Percentiles rank a stretch among this genome's conserved stretches.
These are phyloP conservation scores for Gopherus evgoodei DNA, from an alignment of 2,113 vertebrate species.

Conservation along the genomic window DNA sequence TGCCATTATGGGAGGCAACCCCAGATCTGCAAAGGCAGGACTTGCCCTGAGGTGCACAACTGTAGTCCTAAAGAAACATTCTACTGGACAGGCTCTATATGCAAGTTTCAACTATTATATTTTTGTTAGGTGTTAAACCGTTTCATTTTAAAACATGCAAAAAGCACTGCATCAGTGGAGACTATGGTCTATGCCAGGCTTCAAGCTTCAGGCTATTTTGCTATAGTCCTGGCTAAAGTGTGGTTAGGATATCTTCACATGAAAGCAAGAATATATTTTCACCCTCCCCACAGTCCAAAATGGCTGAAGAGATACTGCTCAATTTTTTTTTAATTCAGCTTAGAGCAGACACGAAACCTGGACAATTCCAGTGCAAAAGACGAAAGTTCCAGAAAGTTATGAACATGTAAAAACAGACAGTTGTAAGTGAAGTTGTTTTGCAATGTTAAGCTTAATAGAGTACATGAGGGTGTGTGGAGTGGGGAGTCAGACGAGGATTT, in stretches of 20 bases:
- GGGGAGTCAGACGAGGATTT: background rate
- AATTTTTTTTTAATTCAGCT: background rate
- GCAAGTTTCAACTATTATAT: background rate
- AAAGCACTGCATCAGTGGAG: fast-evolving
- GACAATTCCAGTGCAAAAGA: background rate
- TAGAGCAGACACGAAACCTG: background rate
- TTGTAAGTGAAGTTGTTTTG: background rate
- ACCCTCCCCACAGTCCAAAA: background rate
- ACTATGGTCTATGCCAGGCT: background rate
- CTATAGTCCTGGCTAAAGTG: background rate
- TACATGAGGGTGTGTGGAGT: background rate
- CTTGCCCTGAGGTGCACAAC: background rate
- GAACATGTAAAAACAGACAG: background rate
- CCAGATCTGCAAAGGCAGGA: background rate
- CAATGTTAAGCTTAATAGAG: background rate
- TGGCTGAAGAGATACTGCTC: fast-evolving
- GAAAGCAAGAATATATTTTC: background rate
- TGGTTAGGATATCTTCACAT: background rate
- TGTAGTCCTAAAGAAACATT: background rate
- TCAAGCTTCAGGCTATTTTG: background rate
- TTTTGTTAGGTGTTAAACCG: background rate
- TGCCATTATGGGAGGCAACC: background rate
- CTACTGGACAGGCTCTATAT: background rate
- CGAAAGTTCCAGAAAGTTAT: background rate
- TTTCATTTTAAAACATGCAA: background rate